Evolutionary conservation across 2,113 vertebrate species (phyloP).

Genomic region (Callopanchax toddi): DNA sequence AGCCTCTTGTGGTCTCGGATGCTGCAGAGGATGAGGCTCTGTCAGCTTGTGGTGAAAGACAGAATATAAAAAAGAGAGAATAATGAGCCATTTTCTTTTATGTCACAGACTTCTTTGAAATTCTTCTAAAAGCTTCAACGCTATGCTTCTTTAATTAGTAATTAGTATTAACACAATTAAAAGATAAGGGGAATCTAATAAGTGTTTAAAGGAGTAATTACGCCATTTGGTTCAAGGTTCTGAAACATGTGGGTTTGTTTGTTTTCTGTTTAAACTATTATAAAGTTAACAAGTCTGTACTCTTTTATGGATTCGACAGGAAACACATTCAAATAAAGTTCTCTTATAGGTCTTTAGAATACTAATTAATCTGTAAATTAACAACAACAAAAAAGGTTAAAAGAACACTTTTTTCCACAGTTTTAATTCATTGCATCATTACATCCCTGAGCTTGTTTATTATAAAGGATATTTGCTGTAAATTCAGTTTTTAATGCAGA

Average conservation of each 20-base stretch:
- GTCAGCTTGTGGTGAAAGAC: background rate
- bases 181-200: background rate
- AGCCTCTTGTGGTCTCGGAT: background rate
- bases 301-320: background rate
- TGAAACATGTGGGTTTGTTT: background rate
- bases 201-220: background rate
- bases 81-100: background rate
- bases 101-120: background rate
- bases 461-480: constrained; percentile 42
- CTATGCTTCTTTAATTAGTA: background rate
- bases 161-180: background rate
- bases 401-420: too few species aligned
- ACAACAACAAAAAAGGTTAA: too few species aligned
- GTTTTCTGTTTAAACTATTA: background rate
- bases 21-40: background rate
- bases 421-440: too few species aligned
- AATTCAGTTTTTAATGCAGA: constrained; percentile 71
- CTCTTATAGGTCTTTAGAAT: too few species aligned
- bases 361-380: too few species aligned
- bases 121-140: background rate
- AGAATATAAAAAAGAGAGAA: background rate
- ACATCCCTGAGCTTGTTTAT: too few species aligned
- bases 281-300: background rate
- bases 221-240: background rate
- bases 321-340: background rate